Conservation (phyloP, 2,113 vertebrate species). For the Grammomys dolichurus region DNA sequence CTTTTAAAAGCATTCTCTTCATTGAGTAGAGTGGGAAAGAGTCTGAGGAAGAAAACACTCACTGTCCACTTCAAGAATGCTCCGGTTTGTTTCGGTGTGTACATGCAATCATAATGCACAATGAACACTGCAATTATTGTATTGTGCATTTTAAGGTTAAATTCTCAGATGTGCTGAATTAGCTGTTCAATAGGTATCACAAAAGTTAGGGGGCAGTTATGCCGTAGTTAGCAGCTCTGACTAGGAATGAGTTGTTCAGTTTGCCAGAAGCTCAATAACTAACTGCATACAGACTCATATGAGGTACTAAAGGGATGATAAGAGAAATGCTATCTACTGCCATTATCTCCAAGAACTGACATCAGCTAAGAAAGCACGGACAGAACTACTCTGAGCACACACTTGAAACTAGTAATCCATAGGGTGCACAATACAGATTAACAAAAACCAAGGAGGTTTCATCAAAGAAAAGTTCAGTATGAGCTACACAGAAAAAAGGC, state of each 20-base stretch:
- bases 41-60: constrained; percentile 34
- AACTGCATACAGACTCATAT: background rate
- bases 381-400: background rate
- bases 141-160: constrained; percentile 28
- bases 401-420: background rate
- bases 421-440: background rate
- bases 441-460: background rate
- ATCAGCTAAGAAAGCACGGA: background rate
- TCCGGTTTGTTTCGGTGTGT: background rate
- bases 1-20: constrained; percentile 45
- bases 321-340: background rate
- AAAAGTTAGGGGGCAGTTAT: constrained; percentile 10
- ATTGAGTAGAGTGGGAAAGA: background rate
- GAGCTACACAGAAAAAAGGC: background rate
- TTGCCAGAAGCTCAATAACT: background rate
- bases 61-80: background rate
- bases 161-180: background rate
- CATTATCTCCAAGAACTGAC: constrained; percentile 7
- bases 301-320: background rate
- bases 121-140: background rate
- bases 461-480: background rate
- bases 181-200: background rate
- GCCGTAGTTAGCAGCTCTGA: background rate
- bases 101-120: background rate
- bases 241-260: background rate